Conservation (phyloP, 2,797 vertebrate genomes). For the Gobio occitaniae region DNA sequence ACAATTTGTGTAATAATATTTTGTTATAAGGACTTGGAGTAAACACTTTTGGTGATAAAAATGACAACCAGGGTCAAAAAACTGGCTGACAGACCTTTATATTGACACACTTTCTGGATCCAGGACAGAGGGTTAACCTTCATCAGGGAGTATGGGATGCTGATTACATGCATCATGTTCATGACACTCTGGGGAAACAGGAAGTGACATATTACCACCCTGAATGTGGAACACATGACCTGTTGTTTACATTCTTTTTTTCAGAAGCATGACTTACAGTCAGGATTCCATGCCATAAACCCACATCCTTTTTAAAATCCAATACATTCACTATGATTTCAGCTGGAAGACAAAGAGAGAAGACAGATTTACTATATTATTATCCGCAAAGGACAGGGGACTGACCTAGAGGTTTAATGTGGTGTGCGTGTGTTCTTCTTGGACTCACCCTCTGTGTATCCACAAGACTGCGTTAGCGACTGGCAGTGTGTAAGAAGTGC, state of each 20-base stretch:
- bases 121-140: constrained; percentile 99
- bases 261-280: constrained; percentile 83
- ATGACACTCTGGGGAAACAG: constrained; percentile 90
- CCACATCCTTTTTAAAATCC: constrained; percentile 99
- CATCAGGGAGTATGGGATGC: constrained; percentile 98
- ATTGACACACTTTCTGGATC: constrained; percentile 99
- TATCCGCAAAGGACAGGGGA: background rate
- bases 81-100: constrained; percentile 88
- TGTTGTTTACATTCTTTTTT: background rate
- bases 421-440: background rate
- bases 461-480: constrained; percentile 95
- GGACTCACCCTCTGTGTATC: constrained; percentile 93
- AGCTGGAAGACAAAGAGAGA: constrained; percentile 74
- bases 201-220: constrained; percentile 34
- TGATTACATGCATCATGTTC: constrained; percentile 99
- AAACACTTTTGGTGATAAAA: background rate
- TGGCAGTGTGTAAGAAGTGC: constrained; percentile 96
- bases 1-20: background rate
- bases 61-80: background rate
- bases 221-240: background rate
- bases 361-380: constrained; percentile 3
- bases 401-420: background rate
- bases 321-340: constrained; percentile 99
- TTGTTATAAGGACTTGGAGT: background rate
- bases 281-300: constrained; percentile 98